Evolutionary conservation across 2,888 invertebrate genomes (phyloP).

Genomic region (Horisme vitalbata): DNA sequence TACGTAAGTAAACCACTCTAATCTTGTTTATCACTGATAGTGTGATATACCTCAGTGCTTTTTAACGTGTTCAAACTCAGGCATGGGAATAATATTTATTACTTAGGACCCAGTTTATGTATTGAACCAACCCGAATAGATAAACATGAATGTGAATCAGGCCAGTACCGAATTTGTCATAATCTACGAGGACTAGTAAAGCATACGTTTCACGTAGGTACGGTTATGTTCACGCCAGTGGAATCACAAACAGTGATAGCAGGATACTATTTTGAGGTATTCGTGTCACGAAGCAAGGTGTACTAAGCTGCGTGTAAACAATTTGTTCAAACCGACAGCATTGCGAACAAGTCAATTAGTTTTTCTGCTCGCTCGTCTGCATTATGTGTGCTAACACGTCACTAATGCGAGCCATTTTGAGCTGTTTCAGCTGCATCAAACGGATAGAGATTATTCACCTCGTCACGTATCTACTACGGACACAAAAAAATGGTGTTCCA

Average conservation of each 20-base stretch:
- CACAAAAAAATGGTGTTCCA: constrained; percentile 74
- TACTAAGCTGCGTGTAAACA: constrained; percentile 41
- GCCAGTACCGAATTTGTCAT: constrained; percentile 10
- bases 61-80: too few species aligned
- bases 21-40: too few species aligned
- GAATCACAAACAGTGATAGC: constrained; percentile 60
- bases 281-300: constrained; percentile 58
- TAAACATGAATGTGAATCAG: constrained; percentile 13
- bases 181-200: constrained; percentile 39
- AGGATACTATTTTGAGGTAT: constrained; percentile 61
- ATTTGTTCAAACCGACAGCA: constrained; percentile 31
- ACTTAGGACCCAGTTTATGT: too few species aligned
- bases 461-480: constrained; percentile 59
- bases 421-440: constrained; percentile 35
- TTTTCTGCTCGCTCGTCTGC: constrained; percentile 10
- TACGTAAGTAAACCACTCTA: too few species aligned
- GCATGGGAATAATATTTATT: too few species aligned
- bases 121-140: neutral
- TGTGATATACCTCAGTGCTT: too few species aligned
- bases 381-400: constrained; percentile 9
- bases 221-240: constrained; percentile 58
- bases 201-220: constrained; percentile 56
- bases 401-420: constrained; percentile 8
- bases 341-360: constrained; percentile 2
- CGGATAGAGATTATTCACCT: constrained; percentile 78